A percentile compares a stretch with the other conserved stretches of the same genome.
phyloP scores from a whole-genome alignment of 2,888 invertebrate species.

The Eupithecia dodoneata region DNA sequence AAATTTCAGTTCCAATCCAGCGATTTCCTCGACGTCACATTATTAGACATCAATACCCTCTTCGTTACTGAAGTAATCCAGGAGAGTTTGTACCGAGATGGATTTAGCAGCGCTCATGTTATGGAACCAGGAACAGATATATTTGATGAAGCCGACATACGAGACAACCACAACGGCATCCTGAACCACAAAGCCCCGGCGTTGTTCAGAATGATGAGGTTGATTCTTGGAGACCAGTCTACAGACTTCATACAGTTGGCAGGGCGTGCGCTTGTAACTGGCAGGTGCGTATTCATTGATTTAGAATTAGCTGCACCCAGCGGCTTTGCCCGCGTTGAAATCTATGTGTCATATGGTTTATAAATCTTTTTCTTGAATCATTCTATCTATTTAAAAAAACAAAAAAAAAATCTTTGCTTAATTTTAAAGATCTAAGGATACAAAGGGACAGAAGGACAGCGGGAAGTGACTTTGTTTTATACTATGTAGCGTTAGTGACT shows the following conservation, averaged over 20 bases:
- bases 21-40: constrained; percentile 46
- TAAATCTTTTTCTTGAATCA: no score
- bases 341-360: no score
- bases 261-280: constrained; percentile 56
- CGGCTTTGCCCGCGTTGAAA: no score
- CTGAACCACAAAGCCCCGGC: constrained; percentile 70
- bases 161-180: constrained; percentile 59
- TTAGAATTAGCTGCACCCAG: not conserved
- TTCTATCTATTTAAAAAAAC: no score
- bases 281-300: constrained; percentile 52
- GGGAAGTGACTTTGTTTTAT: no score
- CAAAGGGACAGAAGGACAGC: no score
- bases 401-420: no score
- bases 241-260: constrained; percentile 62
- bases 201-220: constrained; percentile 63
- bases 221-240: constrained; percentile 54
- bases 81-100: constrained; percentile 68
- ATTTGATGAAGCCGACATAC: constrained; percentile 58
- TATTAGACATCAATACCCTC: constrained; percentile 67
- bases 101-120: constrained; percentile 50
- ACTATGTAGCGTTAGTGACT: no score
- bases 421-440: no score
- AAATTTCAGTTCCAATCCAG: constrained; percentile 58
- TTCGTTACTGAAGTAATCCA: constrained; percentile 73
- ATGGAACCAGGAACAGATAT: constrained; percentile 55